A percentile compares a stretch with the other conserved stretches of the same genome.
Evolutionary conservation across 2,113 vertebrate species (phyloP).

Genomic region (Pipra filicauda): DNA sequence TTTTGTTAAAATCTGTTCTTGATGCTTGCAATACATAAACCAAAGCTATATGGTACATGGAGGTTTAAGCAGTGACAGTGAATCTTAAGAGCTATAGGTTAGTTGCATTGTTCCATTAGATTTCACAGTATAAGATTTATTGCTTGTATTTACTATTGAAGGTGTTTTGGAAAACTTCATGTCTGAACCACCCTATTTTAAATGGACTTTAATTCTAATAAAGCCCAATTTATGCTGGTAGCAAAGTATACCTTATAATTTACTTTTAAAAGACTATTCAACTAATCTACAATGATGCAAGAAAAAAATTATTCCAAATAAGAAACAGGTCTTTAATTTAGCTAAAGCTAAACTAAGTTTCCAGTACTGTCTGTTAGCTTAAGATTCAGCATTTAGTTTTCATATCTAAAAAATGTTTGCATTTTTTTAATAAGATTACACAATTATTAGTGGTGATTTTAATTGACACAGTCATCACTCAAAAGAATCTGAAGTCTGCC

Average conservation of each 20-base stretch:
- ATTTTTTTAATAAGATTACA: not conserved
- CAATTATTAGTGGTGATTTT: not conserved
- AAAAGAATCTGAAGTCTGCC: not conserved
- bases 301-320: not conserved
- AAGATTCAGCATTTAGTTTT: not conserved
- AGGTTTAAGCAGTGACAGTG: not conserved
- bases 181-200: not conserved
- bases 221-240: not conserved
- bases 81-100: not conserved
- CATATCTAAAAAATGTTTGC: rapidly evolving
- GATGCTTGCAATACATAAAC: not conserved
- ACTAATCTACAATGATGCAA: not conserved
- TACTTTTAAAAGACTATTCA: not conserved
- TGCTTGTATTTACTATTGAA: not conserved
- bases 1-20: not conserved
- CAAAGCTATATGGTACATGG: not conserved
- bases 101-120: not conserved
- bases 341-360: not conserved
- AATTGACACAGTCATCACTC: not conserved
- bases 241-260: not conserved
- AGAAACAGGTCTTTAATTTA: not conserved
- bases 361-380: not conserved
- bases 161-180: not conserved
- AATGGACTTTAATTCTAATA: not conserved
- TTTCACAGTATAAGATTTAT: not conserved